phyloP scores from a whole-genome alignment of 2,113 vertebrate species.

The Corvus moneduloides region DNA sequence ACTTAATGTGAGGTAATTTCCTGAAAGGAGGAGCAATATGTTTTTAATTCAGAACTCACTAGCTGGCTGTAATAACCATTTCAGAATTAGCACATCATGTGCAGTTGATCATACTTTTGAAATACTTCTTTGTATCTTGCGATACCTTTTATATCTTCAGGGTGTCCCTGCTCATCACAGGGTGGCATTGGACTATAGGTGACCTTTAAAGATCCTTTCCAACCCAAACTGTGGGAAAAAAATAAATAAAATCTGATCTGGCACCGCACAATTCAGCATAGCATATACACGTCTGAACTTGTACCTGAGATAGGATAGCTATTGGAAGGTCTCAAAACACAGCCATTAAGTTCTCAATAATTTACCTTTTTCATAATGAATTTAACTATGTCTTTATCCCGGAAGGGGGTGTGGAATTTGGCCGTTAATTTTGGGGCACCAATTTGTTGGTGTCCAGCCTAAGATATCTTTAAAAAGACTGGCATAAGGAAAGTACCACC shows the following conservation, averaged over 20 bases:
- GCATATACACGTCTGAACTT: not conserved
- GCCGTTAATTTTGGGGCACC: not conserved
- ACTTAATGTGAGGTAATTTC: not conserved
- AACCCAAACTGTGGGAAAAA: not conserved
- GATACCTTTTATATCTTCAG: not conserved
- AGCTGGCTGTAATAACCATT: not conserved
- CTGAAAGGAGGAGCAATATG: not conserved
- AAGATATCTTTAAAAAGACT: not conserved
- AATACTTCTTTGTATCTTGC: not conserved
- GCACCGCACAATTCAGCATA: not conserved
- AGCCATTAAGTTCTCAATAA: not conserved
- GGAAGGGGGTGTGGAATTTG: not conserved
- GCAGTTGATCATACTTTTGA: not conserved
- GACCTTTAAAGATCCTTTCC: not conserved
- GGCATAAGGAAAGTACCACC: not conserved
- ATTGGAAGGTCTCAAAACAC: not conserved
- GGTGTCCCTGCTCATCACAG: not conserved
- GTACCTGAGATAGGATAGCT: not conserved
- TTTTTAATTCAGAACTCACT: not conserved
- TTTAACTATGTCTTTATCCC: not conserved
- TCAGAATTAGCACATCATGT: not conserved
- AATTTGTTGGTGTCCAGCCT: not conserved
- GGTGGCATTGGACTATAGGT: not conserved
- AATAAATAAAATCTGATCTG: not conserved
- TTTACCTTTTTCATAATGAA: not conserved